Evolutionary conservation across 2,113 vertebrate species (phyloP).

Genomic region (Gnathonemus echidnorhynchus): DNA sequence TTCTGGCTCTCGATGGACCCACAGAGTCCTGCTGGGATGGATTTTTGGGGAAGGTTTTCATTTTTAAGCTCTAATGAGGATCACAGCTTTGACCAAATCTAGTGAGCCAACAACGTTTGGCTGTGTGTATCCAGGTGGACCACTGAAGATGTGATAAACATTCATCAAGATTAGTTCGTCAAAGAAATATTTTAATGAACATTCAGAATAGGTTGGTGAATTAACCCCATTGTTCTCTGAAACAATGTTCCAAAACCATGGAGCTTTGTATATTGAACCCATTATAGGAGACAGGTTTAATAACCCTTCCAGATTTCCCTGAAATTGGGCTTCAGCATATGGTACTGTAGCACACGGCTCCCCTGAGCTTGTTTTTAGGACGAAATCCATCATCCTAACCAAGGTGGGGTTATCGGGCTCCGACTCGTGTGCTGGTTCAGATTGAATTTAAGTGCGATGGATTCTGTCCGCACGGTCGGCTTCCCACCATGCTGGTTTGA

Average conservation of each 20-base stretch:
- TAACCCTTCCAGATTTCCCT: neutral
- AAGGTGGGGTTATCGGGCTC: no score
- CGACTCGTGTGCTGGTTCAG: neutral
- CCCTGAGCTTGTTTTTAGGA: neutral
- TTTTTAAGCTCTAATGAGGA: neutral
- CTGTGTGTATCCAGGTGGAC: neutral
- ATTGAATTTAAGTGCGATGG: neutral
- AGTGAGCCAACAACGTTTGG: neutral
- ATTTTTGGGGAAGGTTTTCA: neutral
- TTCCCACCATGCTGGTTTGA: neutral
- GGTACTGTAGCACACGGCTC: neutral
- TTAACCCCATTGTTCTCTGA: neutral
- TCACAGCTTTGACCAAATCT: neutral
- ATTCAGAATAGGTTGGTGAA: neutral
- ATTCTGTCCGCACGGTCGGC: neutral
- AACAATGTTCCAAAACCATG: neutral
- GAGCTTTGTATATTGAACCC: neutral
- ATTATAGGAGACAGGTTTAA: neutral
- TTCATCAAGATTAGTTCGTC: neutral
- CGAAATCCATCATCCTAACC: neutral
- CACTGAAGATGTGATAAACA: neutral
- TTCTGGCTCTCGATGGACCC: neutral
- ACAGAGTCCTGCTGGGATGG: neutral
- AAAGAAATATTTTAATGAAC: neutral
- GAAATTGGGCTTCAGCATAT: neutral